Conservation (phyloP, 2,797 vertebrate species). For the Coregonus suidteri region DNA sequence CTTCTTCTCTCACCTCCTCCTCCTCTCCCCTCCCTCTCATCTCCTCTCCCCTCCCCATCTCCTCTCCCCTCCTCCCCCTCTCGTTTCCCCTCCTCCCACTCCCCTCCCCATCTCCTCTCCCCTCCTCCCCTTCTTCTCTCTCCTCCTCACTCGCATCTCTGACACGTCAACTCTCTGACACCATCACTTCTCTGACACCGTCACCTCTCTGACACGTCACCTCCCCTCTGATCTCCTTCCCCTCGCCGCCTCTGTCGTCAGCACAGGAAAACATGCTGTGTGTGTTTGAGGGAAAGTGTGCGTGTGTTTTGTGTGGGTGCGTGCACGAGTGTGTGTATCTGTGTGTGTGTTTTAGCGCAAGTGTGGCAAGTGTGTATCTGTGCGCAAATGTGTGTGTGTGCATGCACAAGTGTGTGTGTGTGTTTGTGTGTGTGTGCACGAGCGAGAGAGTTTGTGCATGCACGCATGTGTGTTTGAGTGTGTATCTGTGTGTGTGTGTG, state of each 20-base stretch:
- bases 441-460: too few relatives aligned
- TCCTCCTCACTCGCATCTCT: too few relatives aligned
- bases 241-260: background rate
- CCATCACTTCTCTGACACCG: background rate
- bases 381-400: too few relatives aligned
- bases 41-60: background rate
- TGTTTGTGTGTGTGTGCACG: background rate
- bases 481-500: slow-evolving; percentile 12
- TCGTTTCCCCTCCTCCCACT: background rate
- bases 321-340: slow-evolving; percentile 12
- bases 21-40: too few relatives aligned
- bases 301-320: slow-evolving; percentile 30
- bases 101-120: background rate
- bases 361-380: background rate
- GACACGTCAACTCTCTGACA: too few relatives aligned
- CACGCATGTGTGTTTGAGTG: too few relatives aligned
- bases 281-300: background rate
- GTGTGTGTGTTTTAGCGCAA: background rate
- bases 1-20: background rate
- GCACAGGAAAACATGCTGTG: slow-evolving; percentile 24
- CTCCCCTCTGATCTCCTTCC: background rate
- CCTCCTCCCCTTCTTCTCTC: too few relatives aligned
- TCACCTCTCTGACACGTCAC: background rate
- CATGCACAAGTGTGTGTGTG: background rate
- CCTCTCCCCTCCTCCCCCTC: too few relatives aligned